These are phyloP conservation scores for Lepilemur ruficaudatus DNA, from an alignment of 2,797 vertebrate genomes.

Conservation along the genomic window DNA sequence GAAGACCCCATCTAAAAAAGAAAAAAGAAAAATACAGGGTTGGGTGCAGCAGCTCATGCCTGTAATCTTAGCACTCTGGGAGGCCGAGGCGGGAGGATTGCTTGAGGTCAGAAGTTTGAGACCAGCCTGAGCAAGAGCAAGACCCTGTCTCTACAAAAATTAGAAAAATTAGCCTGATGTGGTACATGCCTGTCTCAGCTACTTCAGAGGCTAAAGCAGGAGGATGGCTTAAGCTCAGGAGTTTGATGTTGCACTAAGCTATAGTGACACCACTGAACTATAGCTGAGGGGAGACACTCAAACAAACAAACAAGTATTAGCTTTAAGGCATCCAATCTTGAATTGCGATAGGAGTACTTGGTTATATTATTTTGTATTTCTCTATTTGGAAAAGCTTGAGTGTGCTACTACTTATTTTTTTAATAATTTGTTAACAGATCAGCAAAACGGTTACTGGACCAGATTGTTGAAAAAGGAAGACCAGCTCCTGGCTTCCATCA, in stretches of 20 bases:
- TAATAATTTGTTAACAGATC: slow-evolving; percentile 82
- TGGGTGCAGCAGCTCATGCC: too few relatives aligned
- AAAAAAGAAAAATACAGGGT: too few relatives aligned
- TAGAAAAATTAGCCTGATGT: neutral
- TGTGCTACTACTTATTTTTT: neutral
- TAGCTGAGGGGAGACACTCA: neutral
- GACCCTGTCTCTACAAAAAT: neutral
- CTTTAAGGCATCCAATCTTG: neutral
- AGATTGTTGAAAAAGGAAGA: slow-evolving; percentile 98
- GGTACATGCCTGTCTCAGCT: neutral
- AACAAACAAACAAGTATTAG: neutral
- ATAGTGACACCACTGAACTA: neutral
- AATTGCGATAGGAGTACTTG: neutral
- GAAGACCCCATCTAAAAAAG: neutral
- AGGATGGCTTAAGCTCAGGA: neutral
- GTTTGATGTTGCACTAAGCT: neutral
- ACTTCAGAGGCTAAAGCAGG: neutral
- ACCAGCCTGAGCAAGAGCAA: neutral
- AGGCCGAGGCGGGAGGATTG: neutral
- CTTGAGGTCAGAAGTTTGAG: neutral
- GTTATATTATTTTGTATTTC: neutral
- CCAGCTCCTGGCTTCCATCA: slow-evolving; percentile 97
- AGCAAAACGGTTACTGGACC: slow-evolving; percentile 95
- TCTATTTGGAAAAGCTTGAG: neutral
- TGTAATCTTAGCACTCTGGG: neutral